A percentile compares a stretch with the other conserved stretches of the same genome.
Conservation (phyloP, 2,888 invertebrate species). For the Diadegma fenestrale region DNA sequence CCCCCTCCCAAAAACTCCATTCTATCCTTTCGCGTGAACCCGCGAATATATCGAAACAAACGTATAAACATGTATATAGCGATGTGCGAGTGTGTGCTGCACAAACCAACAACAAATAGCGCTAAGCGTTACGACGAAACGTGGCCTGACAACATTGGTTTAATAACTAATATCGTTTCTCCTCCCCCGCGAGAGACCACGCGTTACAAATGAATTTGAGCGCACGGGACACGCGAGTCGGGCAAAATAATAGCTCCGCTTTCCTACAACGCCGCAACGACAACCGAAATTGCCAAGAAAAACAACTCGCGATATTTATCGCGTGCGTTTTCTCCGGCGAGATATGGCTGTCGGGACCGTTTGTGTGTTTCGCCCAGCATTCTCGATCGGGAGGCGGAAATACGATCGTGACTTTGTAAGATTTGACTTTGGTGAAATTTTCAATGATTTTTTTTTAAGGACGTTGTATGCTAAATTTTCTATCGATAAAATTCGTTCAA, state of each 20-base stretch:
- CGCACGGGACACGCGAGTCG: slow-evolving; percentile 4
- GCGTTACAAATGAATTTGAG: slow-evolving; percentile 57
- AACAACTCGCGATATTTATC: slow-evolving; percentile 40
- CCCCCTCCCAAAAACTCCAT: slow-evolving; percentile 57
- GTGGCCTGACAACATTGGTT: slow-evolving; percentile 65
- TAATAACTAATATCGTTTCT: slow-evolving; percentile 75
- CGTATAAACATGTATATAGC: not conserved
- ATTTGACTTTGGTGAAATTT: too few relatives aligned
- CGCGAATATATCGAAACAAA: not conserved
- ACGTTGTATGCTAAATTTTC: too few relatives aligned
- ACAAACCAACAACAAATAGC: slow-evolving; percentile 62
- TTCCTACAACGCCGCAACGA: not conserved
- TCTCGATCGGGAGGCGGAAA: not conserved
- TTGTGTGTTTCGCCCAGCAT: not conserved
- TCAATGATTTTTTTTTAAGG: too few relatives aligned
- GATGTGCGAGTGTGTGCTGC: not conserved
- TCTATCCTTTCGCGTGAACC: slow-evolving; percentile 6
- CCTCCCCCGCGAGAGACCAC: slow-evolving; percentile 43
- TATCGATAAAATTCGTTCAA: too few relatives aligned
- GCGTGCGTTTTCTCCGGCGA: not conserved
- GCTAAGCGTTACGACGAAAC: slow-evolving; percentile 61
- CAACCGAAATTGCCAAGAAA: slow-evolving; percentile 40
- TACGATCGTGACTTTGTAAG: not conserved
- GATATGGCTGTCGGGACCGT: not conserved
- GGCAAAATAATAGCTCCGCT: slow-evolving; percentile 25